phyloP scores from a whole-genome alignment of 2,113 vertebrate species.

The Bos taurus region DNA sequence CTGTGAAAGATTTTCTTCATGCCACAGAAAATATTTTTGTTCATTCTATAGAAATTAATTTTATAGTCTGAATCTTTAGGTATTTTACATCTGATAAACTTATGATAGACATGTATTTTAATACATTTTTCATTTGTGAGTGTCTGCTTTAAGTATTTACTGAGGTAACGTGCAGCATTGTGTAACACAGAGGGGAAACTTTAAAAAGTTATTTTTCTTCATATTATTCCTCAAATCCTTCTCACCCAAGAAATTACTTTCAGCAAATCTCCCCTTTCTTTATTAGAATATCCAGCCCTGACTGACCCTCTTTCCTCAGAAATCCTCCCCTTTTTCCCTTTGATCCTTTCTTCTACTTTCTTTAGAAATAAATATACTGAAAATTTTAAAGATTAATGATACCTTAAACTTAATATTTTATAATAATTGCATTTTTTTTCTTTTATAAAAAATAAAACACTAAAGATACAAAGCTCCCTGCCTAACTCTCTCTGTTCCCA shows the following conservation, averaged over 20 bases:
- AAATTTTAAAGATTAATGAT: neutral
- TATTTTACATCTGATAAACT: neutral
- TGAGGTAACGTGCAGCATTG: neutral
- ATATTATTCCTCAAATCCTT: neutral
- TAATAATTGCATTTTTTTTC: neutral
- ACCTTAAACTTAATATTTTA: neutral
- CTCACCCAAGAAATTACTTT: neutral
- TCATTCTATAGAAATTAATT: neutral
- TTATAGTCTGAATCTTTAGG: neutral
- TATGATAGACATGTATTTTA: neutral
- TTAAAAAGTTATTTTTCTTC: conserved; percentile 7
- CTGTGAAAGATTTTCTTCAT: neutral
- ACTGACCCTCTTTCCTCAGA: neutral
- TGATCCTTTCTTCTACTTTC: neutral
- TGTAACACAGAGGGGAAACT: neutral
- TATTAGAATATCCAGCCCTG: neutral
- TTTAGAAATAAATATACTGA: neutral
- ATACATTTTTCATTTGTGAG: neutral
- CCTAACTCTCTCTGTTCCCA: neutral
- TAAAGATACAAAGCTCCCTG: neutral
- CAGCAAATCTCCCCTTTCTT: neutral
- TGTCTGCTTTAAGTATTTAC: neutral
- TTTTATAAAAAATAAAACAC: neutral
- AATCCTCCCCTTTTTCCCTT: neutral
- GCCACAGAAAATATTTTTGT: neutral